A percentile compares a stretch with the other conserved stretches of the same genome.
Conservation (phyloP, 2,797 vertebrate species). For the Eulemur rubriventer region DNA sequence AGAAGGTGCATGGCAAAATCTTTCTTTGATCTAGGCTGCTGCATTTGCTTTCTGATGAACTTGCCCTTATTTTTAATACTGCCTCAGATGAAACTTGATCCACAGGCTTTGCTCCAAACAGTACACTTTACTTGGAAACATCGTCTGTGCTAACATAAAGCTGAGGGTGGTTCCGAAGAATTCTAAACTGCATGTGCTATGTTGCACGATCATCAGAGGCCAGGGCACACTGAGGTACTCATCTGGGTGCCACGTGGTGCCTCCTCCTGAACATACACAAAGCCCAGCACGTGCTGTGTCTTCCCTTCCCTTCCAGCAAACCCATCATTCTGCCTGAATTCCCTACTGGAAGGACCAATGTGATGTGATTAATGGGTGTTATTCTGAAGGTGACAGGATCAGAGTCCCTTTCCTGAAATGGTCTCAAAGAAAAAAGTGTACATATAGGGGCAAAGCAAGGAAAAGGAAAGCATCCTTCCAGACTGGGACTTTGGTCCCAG, state of each 20-base stretch:
- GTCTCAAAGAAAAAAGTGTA: not conserved
- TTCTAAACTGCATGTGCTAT: not conserved
- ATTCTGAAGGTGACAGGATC: not conserved
- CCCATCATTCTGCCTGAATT: not conserved
- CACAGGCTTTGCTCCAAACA: not conserved
- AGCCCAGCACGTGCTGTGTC: not conserved
- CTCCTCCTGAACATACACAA: not conserved
- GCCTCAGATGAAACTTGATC: not conserved
- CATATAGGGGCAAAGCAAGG: not conserved
- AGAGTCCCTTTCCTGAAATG: not conserved
- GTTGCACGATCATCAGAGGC: not conserved
- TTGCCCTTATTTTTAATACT: not conserved
- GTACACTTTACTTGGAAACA: not conserved
- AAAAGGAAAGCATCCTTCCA: not conserved
- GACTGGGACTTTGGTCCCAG: not conserved
- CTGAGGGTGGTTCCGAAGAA: not conserved
- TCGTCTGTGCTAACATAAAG: not conserved
- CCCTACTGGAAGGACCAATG: not conserved
- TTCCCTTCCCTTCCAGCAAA: not conserved
- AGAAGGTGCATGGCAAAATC: not conserved
- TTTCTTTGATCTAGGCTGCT: not conserved
- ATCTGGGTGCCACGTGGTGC: no score
- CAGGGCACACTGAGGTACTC: not conserved
- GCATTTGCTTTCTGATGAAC: slow-evolving; percentile 1
- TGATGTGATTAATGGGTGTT: not conserved